Conservation (phyloP, 2,113 vertebrate species). For the Edolisoma coerulescens region DNA sequence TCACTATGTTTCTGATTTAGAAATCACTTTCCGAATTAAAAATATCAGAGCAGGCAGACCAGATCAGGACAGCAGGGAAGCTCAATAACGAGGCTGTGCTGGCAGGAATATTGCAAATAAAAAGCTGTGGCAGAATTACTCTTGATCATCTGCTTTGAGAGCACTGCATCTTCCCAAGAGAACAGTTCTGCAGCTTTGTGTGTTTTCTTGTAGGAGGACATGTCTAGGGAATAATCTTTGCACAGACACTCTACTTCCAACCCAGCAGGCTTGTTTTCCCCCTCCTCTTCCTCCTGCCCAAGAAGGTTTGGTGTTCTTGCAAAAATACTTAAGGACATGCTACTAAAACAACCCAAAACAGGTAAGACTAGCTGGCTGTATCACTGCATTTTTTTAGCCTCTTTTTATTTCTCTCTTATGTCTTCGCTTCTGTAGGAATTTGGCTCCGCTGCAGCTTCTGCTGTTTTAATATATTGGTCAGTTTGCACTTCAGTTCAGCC, state of each 20-base stretch:
- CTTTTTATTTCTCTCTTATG: not conserved
- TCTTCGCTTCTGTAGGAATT: not conserved
- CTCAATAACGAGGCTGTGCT: rapidly evolving
- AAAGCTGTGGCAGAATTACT: not conserved
- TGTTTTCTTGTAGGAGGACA: not conserved
- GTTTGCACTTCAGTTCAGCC: not conserved
- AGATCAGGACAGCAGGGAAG: not conserved
- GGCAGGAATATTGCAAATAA: not conserved
- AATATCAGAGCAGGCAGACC: not conserved
- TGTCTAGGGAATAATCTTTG: not conserved
- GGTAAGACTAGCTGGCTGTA: not conserved
- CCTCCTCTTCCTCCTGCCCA: not conserved
- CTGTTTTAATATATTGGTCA: not conserved
- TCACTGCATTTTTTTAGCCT: not conserved
- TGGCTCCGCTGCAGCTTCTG: not conserved
- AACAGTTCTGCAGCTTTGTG: not conserved
- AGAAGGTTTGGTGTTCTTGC: not conserved
- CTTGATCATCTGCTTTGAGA: not conserved
- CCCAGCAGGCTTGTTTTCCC: not conserved
- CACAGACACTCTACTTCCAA: not conserved
- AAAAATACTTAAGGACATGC: not conserved
- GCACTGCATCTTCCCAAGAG: not conserved
- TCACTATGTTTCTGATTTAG: not conserved
- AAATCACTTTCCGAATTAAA: not conserved
- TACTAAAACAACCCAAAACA: not conserved